Base-by-base conservation (phyloP, 2,113 vertebrate genomes). In the Gulo gulo region DNA sequence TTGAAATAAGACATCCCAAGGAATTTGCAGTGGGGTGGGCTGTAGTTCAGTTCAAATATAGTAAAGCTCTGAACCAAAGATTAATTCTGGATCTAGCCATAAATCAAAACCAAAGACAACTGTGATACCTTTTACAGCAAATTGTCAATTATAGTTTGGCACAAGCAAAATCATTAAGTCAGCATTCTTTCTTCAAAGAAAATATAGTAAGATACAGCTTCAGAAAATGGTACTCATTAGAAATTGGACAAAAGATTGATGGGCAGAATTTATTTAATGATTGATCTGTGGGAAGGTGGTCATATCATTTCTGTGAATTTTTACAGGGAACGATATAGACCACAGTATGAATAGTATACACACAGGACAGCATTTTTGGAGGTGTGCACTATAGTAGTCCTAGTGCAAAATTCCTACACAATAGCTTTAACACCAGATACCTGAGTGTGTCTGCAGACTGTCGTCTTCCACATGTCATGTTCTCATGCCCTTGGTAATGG, bases 31-130 rank as follows among this genome's bases (percentile, higher is more conserved):
- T 20, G 26, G 39, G 65, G 14, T 69, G 61, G 88, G 26, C 39
- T 55, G 1, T 9, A 79, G 31, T 36, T 95, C 52, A 55, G n/a
- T 47, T 89, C n/a, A 88, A 65, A 78, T 65, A 6, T 42, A 82
- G 2, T 63, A 89, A 81, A 34, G 3, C 42, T 88, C 59, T 57
- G 92, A 89, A 69, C 34, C 74, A 61, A 89, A 92, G 67, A 93
- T 80, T 65, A 79, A 95, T 79, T 97, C 67, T 74, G 42, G 67
- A 85, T 36, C 21, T 47, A 69, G 82, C 29, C 67, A 84, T 94
- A 71, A 90, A 95, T 96, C 83, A 92, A 95, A 93, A 63, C 73
- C 59, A 89, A 97, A 88, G 83, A 31, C 61, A 94, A 73, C 42
- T 23, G n/a, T n/a, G 59, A 61, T 69, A 63, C 3, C 61, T 88